Evolutionary conservation across 2,797 vertebrate genomes (phyloP).

Genomic region (Enteromius treurensis): DNA sequence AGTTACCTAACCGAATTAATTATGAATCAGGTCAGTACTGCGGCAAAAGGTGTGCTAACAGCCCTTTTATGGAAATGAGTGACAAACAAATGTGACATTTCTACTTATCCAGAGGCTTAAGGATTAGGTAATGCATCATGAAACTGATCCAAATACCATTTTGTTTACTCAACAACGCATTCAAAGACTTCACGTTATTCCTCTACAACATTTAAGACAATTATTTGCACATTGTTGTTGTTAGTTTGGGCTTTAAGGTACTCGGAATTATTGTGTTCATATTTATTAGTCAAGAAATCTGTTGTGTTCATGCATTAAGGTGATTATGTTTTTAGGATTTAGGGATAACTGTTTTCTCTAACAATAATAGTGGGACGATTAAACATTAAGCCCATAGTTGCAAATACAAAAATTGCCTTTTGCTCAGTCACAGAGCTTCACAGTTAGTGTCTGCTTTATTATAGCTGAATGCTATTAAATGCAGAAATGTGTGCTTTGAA

Average conservation of each 20-base stretch:
- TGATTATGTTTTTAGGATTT: neutral
- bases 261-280: neutral
- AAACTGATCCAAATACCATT: neutral
- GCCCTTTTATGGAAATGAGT: neutral
- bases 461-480: neutral
- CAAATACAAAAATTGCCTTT: neutral
- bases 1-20: conserved; percentile 23
- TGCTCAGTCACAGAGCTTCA: neutral
- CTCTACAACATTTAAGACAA: neutral
- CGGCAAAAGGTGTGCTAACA: conserved; percentile 5
- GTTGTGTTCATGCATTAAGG: neutral
- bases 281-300: neutral
- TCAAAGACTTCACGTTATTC: neutral
- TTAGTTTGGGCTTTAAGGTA: neutral
- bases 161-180: neutral
- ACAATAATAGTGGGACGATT: neutral
- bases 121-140: conserved; percentile 1
- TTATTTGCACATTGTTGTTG: neutral
- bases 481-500: neutral
- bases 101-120: neutral
- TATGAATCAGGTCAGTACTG: conserved; percentile 31
- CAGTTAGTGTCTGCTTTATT: neutral
- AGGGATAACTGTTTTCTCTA: neutral
- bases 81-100: conserved; percentile 8
- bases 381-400: neutral